These are phyloP conservation scores for Myotis lucifugus DNA, from an alignment of 2,113 vertebrate species.

Conservation along the genomic window DNA sequence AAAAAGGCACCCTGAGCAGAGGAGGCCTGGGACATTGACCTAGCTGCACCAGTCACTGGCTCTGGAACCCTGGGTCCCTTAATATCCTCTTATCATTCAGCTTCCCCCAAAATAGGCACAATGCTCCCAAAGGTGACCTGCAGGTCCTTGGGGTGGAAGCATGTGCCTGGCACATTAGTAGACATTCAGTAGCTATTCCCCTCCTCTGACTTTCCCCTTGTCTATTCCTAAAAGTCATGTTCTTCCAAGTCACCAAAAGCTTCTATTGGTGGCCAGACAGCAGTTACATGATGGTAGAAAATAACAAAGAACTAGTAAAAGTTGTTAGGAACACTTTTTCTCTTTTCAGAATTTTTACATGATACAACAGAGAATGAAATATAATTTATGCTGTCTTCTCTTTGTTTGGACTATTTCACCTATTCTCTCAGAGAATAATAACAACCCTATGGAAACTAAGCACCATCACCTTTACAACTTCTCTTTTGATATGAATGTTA, in stretches of 20 bases:
- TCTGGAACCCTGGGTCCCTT: not conserved
- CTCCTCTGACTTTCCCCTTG: not conserved
- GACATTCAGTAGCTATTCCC: not conserved
- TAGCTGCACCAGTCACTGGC: not conserved
- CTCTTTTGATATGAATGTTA: not conserved
- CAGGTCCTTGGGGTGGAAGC: not conserved
- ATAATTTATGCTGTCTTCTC: slow-evolving; percentile 15
- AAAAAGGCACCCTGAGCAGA: not conserved
- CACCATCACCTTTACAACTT: not conserved
- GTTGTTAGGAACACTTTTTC: slow-evolving; percentile 27
- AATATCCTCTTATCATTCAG: not conserved
- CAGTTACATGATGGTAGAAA: not conserved
- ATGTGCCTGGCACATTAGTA: not conserved
- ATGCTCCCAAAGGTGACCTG: not conserved
- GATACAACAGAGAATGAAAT: slow-evolving; percentile 13
- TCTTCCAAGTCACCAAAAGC: not conserved
- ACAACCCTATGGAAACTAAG: not conserved
- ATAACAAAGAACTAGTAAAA: slow-evolving; percentile 8
- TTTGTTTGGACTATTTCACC: not conserved
- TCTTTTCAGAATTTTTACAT: slow-evolving; percentile 14
- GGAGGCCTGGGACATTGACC: not conserved
- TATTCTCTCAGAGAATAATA: not conserved
- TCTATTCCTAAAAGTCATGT: not conserved
- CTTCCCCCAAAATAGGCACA: not conserved
- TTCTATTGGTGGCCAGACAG: not conserved